phyloP scores from a whole-genome alignment of 2,113 vertebrate species.

The zebrafish (Danio rerio) region DNA sequence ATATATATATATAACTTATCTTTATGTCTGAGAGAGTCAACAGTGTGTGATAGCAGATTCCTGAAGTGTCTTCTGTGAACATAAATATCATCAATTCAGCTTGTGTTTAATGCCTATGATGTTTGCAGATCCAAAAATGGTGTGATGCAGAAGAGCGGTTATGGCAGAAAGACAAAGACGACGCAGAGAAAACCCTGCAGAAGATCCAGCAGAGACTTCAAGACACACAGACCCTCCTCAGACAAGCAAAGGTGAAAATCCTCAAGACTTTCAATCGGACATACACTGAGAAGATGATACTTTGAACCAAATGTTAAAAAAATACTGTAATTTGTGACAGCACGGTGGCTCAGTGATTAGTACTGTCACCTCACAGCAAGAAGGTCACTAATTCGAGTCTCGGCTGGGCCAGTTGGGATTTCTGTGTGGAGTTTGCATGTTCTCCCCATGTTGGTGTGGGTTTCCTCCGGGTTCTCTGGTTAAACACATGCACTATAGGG shows the following conservation, averaged over 20 bases:
- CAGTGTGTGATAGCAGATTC: not conserved
- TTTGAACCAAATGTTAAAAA: too few relatives aligned
- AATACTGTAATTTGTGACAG: too few relatives aligned
- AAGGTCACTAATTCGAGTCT: too few relatives aligned
- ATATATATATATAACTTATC: too few relatives aligned
- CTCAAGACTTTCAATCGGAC: not conserved
- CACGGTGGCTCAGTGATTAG: too few relatives aligned
- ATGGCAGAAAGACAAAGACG: constrained; percentile 70
- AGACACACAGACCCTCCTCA: constrained; percentile 76
- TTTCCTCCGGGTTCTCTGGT: too few relatives aligned
- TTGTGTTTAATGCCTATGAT: not conserved
- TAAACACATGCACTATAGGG: too few relatives aligned
- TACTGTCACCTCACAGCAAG: too few relatives aligned
- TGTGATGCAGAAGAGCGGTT: constrained; percentile 79
- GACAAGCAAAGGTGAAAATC: constrained; percentile 78
- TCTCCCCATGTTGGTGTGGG: too few relatives aligned
- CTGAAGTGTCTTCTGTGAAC: not conserved
- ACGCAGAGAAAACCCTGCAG: constrained; percentile 63
- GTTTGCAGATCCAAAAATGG: constrained; percentile 81
- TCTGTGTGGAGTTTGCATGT: too few relatives aligned
- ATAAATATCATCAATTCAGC: not conserved
- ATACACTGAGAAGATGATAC: not conserved
- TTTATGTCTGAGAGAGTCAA: not conserved
- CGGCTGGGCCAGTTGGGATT: too few relatives aligned
- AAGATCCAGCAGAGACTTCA: constrained; percentile 62